Base-by-base conservation (phyloP, 2,888 invertebrate genomes). In the Drosophila atroscutellata region DNA sequence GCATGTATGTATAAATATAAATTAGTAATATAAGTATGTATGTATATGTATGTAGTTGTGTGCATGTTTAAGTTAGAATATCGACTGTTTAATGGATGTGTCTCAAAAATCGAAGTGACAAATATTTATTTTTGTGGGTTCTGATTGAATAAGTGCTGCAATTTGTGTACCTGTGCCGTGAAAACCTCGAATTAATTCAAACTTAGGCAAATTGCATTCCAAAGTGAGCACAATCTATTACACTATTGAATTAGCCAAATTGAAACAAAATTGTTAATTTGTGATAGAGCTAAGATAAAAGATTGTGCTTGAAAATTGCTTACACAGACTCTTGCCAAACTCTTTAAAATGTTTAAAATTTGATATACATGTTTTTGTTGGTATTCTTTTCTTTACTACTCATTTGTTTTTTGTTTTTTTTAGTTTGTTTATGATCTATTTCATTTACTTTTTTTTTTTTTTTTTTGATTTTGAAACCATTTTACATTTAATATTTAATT, bases 381-480 rank as follows among this genome's bases (percentile, higher is more conserved):
- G 26, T 66, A 58, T 64, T 75, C 24, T 51, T 52, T 64, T 67
- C 15, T 51, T 68, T 68, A 47, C 51, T 55, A 63, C 45, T 51
- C 37, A 56, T 30, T 49, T 63, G 11, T 64, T 28, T 36, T 11
- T 56, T 58, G 55, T 37, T 28, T 26, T 26, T 26, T 26, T 26
- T 26, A 32, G 28, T 66, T 72, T 28, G n/a, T 39, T 28, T 30
- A 56, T 56, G 39, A 37, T 56, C n/a, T 37, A 28, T 26, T 39
- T 56, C 39, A 15, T 39, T 30, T 28, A 42, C 50, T 32, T 62
- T 50, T 71, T 74, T 51, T 24, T 37, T 58, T 60, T 49, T 62
- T 30, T 30, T 30, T 72, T 87, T 85, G 88, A 86, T 86, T 89
- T 77, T 86, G 85, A 86, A 86, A 86, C 85, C 85, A 86, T 89